Evolutionary conservation across 2,888 invertebrate species (phyloP).

Genomic region (Abscondita cerata): DNA sequence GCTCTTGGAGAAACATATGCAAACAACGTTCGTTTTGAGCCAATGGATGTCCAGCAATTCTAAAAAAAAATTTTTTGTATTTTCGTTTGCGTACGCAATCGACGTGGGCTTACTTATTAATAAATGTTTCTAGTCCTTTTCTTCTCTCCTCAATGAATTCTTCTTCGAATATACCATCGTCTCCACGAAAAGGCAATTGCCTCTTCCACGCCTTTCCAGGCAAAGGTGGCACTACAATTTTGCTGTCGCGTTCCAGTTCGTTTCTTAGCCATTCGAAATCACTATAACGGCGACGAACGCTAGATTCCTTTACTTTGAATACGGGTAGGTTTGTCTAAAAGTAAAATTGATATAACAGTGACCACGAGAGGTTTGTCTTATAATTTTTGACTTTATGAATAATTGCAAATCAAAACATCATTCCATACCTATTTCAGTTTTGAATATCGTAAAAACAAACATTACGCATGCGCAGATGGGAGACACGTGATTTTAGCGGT

Average conservation of each 20-base stretch:
- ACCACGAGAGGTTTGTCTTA: no score
- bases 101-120: conserved; percentile 86
- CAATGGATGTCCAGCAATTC: conserved; percentile 97
- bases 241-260: conserved; percentile 98
- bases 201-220: conserved; percentile 99
- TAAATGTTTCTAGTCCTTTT: conserved; percentile 96
- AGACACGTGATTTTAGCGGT: no score
- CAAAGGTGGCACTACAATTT: conserved; percentile 98
- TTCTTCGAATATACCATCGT: conserved; percentile 99
- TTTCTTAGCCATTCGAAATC: conserved; percentile 99
- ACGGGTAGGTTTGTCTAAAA: conserved; percentile 98
- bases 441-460: no score
- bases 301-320: conserved; percentile 99
- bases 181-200: conserved; percentile 97
- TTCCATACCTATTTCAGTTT: no score
- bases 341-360: background rate
- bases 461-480: no score
- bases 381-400: background rate
- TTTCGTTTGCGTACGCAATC: background rate
- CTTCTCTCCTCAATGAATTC: conserved; percentile 99
- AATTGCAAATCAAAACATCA: no score
- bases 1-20: conserved; percentile 99
- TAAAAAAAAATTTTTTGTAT: conserved; percentile 51
- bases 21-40: conserved; percentile 99
- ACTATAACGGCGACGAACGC: conserved; percentile 95